Evolutionary conservation across 1,140 invertebrate species (phyloP).

Genomic region (Eurosta solidaginis): DNA sequence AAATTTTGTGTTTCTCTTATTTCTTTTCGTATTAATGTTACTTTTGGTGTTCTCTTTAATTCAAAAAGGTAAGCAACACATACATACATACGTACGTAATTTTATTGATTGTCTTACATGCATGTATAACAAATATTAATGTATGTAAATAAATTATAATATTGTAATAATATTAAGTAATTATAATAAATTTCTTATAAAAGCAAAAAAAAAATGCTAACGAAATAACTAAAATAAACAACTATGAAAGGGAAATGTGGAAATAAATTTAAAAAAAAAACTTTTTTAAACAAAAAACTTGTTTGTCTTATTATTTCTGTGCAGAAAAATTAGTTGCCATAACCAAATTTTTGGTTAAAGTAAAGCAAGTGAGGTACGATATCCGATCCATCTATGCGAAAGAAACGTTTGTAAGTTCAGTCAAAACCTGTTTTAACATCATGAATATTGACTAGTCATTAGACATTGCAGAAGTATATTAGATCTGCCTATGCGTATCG

Average conservation of each 20-base stretch:
- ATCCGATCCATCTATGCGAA: too few relatives aligned
- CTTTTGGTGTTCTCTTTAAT: background rate
- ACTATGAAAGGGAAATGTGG: background rate
- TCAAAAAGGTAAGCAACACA: background rate
- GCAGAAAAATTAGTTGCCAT: background rate
- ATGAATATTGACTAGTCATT: too few relatives aligned
- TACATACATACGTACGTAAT: background rate
- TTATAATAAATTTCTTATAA: background rate
- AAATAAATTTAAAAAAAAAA: background rate
- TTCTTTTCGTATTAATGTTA: too few relatives aligned
- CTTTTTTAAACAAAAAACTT: constrained; percentile 16
- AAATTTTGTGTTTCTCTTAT: background rate
- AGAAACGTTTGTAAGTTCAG: too few relatives aligned
- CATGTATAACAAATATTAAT: background rate
- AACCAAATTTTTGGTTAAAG: too few relatives aligned
- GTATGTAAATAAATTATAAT: constrained; percentile 13
- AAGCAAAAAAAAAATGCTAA: constrained; percentile 1
- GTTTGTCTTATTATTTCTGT: background rate
- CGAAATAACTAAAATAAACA: constrained; percentile 1
- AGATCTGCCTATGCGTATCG: too few relatives aligned
- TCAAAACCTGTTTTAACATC: too few relatives aligned
- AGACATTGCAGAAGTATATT: too few relatives aligned
- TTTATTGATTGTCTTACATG: background rate
- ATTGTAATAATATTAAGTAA: background rate
- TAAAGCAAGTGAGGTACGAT: too few relatives aligned